These are phyloP conservation scores for Conchocele bisecta DNA, from an alignment of 2,888 invertebrate genomes.

Conservation along the genomic window DNA sequence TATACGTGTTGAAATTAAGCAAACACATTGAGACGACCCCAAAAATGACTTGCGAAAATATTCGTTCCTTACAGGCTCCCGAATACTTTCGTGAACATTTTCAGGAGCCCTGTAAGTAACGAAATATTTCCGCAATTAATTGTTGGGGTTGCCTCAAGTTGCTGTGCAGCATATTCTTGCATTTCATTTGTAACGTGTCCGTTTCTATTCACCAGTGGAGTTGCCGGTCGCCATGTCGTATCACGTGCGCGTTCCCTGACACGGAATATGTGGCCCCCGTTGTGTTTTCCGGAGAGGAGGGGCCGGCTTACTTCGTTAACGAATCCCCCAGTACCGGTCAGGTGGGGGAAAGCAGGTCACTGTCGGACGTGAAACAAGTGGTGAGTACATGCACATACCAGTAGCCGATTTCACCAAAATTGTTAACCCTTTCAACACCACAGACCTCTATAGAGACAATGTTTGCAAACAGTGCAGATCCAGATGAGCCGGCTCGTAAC, in stretches of 20 bases:
- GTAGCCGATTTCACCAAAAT: no score
- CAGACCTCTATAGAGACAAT: no score
- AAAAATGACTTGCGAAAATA: no score
- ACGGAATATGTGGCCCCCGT: constrained; percentile 9
- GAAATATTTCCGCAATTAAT: neutral
- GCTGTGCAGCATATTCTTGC: no score
- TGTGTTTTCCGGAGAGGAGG: constrained; percentile 19
- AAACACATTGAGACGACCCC: no score
- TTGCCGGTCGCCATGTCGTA: constrained; percentile 43
- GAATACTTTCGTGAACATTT: no score
- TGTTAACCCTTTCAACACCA: no score
- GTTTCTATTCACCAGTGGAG: constrained; percentile 39
- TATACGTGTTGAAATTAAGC: neutral
- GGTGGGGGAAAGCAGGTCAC: constrained; percentile 21
- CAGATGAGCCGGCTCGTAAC: no score
- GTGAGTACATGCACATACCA: constrained; percentile 35
- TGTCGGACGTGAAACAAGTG: constrained; percentile 30
- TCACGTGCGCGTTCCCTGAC: constrained; percentile 39
- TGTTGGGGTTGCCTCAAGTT: no score
- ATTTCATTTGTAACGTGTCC: neutral
- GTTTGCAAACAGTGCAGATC: no score
- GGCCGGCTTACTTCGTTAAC: constrained; percentile 40
- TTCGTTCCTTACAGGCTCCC: no score
- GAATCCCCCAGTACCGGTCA: constrained; percentile 24
- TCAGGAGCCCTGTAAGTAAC: neutral